These are phyloP conservation scores for Kryptopterus vitreolus DNA, from an alignment of 2,797 vertebrate species.

Conservation along the genomic window DNA sequence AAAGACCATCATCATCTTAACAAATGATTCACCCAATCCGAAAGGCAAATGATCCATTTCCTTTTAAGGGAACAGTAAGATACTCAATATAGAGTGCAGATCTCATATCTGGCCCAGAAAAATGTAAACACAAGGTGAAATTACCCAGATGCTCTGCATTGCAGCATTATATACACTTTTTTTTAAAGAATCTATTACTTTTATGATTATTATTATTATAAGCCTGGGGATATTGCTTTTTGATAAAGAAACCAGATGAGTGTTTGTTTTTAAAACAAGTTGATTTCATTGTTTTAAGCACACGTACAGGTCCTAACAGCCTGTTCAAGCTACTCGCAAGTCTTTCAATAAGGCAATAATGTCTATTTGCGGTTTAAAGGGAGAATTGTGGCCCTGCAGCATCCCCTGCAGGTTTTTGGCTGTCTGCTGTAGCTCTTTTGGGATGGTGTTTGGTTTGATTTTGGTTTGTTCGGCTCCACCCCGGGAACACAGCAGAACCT, in stretches of 20 bases:
- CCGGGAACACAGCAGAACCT: constrained; percentile 84
- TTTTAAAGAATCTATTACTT: background rate
- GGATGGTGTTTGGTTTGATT: constrained; percentile 44
- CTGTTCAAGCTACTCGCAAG: constrained; percentile 74
- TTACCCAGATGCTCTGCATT: background rate
- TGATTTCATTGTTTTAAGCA: background rate
- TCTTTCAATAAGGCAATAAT: constrained; percentile 83
- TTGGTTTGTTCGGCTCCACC: constrained; percentile 46
- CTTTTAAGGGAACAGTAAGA: background rate
- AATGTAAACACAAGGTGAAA: background rate
- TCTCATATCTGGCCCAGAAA: background rate
- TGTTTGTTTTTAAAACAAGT: background rate
- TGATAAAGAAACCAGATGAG: background rate
- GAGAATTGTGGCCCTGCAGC: constrained; percentile 65
- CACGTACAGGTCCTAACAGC: background rate
- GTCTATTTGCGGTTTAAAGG: constrained; percentile 71
- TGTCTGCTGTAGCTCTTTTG: constrained; percentile 64
- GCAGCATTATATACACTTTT: background rate
- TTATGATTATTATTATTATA: too few relatives aligned
- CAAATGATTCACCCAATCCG: background rate
- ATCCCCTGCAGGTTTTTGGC: constrained; percentile 75
- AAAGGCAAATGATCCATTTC: background rate
- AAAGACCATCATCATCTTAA: background rate
- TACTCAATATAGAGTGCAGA: too few relatives aligned
- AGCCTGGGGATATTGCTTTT: background rate